A percentile compares a stretch with the other conserved stretches of the same genome.
phyloP scores from a whole-genome alignment of 2,113 vertebrate genomes.

The Morone saxatilis region DNA sequence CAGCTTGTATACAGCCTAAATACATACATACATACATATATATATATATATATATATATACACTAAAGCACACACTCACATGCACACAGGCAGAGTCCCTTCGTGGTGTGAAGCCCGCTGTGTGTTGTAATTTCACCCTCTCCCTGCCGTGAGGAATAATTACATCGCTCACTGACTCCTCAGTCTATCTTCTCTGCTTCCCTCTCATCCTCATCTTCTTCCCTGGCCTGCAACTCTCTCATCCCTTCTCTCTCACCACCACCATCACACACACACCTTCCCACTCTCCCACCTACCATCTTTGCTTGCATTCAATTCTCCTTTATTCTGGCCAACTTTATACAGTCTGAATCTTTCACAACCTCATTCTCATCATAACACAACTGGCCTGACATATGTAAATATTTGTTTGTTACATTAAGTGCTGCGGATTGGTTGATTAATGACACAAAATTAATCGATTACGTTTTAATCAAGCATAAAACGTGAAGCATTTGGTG shows the following conservation, averaged over 20 bases:
- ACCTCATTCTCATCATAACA: background rate
- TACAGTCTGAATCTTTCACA: background rate
- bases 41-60: conserved; percentile 4
- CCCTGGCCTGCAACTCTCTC: conserved; percentile 11
- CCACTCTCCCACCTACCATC: background rate
- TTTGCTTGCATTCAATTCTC: background rate
- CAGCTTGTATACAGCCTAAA: conserved; percentile 16
- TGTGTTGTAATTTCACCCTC: conserved; percentile 80
- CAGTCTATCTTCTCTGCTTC: conserved; percentile 62
- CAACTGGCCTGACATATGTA: background rate
- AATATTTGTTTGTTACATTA: background rate
- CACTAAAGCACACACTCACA: conserved; percentile 1
- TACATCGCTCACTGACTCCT: conserved; percentile 77
- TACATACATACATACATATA: conserved; percentile 22
- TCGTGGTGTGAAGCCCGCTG: conserved; percentile 64
- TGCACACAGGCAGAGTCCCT: conserved; percentile 6
- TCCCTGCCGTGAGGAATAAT: conserved; percentile 81
- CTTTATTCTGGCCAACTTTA: background rate
- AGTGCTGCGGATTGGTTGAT: background rate
- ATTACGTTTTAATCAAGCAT: conserved; percentile 8
- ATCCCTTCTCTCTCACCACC: background rate
- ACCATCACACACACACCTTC: conserved; percentile 7
- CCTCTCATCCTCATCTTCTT: conserved; percentile 26
- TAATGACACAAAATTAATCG: background rate
- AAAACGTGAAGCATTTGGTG: background rate